These are phyloP conservation scores for Psilopogon haemacephalus DNA, from an alignment of 2,113 vertebrate species.

Conservation along the genomic window DNA sequence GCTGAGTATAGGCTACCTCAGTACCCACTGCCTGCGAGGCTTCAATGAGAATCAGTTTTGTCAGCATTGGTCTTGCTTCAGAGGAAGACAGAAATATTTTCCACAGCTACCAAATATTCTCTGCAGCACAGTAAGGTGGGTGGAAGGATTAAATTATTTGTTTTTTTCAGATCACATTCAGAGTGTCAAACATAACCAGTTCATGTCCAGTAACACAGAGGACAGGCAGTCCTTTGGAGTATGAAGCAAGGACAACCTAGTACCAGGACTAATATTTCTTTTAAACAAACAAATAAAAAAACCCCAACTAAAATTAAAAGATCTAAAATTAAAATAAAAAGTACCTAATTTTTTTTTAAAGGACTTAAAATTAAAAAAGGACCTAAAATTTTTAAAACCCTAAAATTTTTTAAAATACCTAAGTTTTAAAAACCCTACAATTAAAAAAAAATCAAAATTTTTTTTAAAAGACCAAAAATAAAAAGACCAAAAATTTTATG, in stretches of 20 bases:
- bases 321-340: no score
- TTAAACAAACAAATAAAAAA: neutral
- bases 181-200: constrained; percentile 36
- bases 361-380: neutral
- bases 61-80: neutral
- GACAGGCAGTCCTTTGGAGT: neutral
- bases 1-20: neutral
- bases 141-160: neutral
- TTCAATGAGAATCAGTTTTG: neutral
- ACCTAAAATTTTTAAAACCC: no score
- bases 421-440: no score
- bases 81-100: neutral
- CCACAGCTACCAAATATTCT: neutral
- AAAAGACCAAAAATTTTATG: no score
- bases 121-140: neutral
- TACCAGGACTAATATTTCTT: neutral
- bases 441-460: no score
- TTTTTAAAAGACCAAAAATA: no score
- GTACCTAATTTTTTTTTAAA: no score
- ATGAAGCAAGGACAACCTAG: neutral
- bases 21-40: neutral
- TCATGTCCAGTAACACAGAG: constrained; percentile 36
- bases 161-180: neutral
- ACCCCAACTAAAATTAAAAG: no score
- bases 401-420: no score